These are phyloP conservation scores for Tamias sibiricus DNA, from an alignment of 2,113 vertebrate species.

Conservation along the genomic window DNA sequence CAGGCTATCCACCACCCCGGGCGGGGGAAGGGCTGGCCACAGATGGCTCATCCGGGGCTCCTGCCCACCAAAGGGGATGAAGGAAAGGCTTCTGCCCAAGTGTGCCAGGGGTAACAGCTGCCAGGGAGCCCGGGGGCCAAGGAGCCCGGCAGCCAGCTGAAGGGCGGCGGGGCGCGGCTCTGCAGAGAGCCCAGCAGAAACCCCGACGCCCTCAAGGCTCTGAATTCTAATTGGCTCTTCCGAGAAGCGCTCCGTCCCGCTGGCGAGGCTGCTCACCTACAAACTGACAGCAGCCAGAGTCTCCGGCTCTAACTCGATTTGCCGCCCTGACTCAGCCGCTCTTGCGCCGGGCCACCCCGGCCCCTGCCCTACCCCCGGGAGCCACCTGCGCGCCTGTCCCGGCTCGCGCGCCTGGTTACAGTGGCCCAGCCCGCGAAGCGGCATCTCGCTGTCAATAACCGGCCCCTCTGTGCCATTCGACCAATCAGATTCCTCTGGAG, in stretches of 20 bases:
- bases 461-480: neutral
- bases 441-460: neutral
- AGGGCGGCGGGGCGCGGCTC: neutral
- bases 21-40: neutral
- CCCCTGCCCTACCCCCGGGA: neutral
- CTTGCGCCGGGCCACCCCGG: neutral
- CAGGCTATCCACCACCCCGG: no score
- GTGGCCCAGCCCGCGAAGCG: accelerated
- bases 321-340: slow-evolving; percentile 29
- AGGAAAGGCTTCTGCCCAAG: no score
- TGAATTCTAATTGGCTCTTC: slow-evolving; percentile 16
- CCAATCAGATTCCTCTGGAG: slow-evolving; percentile 8
- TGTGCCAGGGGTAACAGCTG: no score
- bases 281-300: neutral
- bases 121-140: neutral
- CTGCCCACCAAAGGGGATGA: neutral
- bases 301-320: slow-evolving; percentile 11
- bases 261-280: neutral
- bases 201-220: neutral
- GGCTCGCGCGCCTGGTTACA: neutral
- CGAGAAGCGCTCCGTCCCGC: neutral
- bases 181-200: neutral
- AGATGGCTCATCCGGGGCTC: neutral
- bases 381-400: neutral
- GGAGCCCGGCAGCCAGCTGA: neutral